These are phyloP conservation scores for Picus viridis DNA, from an alignment of 2,797 vertebrate species.

Conservation along the genomic window DNA sequence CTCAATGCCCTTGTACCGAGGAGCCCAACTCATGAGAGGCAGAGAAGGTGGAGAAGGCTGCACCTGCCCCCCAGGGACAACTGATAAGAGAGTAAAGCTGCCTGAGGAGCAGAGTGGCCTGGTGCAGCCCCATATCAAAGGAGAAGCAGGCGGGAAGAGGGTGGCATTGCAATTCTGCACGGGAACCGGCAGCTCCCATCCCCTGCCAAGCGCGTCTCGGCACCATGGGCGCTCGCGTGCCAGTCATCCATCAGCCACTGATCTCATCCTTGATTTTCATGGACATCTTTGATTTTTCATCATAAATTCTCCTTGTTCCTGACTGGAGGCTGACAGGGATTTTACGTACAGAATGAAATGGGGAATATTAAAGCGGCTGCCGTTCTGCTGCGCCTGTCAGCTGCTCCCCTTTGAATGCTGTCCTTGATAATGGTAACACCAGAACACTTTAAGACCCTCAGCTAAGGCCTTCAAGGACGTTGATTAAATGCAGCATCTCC, in stretches of 20 bases:
- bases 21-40: accelerated
- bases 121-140: accelerated
- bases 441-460: neutral
- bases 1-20: too few species aligned
- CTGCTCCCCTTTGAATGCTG: neutral
- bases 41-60: neutral
- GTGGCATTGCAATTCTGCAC: neutral
- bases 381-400: constrained; percentile 10
- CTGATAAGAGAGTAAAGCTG: accelerated
- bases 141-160: neutral
- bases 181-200: accelerated
- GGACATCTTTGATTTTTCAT: constrained; percentile 53
- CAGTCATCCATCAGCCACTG: constrained; percentile 23
- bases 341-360: neutral
- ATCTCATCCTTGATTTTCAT: constrained; percentile 16
- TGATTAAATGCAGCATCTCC: neutral
- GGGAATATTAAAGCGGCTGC: constrained; percentile 3
- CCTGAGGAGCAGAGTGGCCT: neutral
- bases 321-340: constrained; percentile 7
- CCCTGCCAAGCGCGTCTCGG: neutral
- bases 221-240: accelerated
- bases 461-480: neutral
- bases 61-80: neutral
- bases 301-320: constrained; percentile 49
- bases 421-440: neutral